Percentiles rank a stretch among this genome's conserved stretches.
Conservation (phyloP, 2,113 vertebrate species). For the Rhombomys opimus region DNA sequence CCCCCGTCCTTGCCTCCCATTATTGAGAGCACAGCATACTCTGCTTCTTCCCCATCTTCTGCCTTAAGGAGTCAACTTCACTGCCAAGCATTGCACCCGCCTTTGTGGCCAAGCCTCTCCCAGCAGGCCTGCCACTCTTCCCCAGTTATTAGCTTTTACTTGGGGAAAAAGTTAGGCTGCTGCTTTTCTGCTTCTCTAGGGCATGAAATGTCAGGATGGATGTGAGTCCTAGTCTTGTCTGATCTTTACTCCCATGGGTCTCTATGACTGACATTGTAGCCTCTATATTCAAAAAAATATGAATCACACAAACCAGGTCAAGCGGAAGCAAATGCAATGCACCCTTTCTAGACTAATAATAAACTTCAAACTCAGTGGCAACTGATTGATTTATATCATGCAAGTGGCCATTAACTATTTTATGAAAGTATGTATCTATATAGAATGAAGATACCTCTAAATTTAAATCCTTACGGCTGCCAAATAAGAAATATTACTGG, state of each 20-base stretch:
- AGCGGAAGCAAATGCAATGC: slow-evolving; percentile 50
- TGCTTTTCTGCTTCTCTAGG: not conserved
- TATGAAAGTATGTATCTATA: slow-evolving; percentile 74
- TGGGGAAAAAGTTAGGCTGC: not conserved
- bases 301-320: not conserved
- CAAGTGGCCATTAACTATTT: slow-evolving; percentile 75
- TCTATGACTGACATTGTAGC: not conserved
- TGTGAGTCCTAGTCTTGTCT: not conserved
- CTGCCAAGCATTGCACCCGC: not conserved
- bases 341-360: slow-evolving; percentile 62
- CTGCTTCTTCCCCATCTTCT: not conserved
- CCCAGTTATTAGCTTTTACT: not conserved
- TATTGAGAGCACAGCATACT: not conserved
- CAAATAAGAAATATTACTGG: not conserved
- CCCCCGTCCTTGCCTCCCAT: too few relatives aligned
- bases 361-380: slow-evolving; percentile 72
- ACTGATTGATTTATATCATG: slow-evolving; percentile 68
- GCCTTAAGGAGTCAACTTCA: not conserved
- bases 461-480: slow-evolving; percentile 53
- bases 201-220: not conserved
- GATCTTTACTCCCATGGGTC: not conserved
- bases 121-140: not conserved
- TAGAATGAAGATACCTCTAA: slow-evolving; percentile 66
- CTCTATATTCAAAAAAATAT: not conserved
- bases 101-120: not conserved